Evolutionary conservation across 2,113 vertebrate species (phyloP).

Genomic region (Leucoraja erinaceus): DNA sequence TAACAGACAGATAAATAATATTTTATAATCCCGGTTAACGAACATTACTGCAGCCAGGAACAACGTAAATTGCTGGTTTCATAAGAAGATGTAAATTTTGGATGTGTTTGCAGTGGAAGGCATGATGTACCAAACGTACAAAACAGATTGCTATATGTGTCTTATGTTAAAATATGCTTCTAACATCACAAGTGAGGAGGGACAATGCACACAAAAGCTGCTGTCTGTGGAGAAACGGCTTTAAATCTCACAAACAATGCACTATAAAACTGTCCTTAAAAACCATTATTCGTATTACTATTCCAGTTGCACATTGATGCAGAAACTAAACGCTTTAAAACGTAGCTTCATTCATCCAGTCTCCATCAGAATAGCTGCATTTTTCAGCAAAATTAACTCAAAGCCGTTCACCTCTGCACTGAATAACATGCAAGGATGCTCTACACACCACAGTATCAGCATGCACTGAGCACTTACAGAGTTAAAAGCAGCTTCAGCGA

Average conservation of each 20-base stretch:
- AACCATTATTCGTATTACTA: background rate
- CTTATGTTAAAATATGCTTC: background rate
- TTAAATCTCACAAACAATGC: conserved; percentile 27
- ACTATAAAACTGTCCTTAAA: background rate
- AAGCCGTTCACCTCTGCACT: background rate
- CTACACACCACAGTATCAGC: background rate
- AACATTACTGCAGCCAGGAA: background rate
- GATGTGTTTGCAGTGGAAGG: background rate
- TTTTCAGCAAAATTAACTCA: background rate
- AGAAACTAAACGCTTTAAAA: background rate
- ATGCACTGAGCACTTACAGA: conserved; percentile 30
- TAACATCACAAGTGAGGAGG: background rate
- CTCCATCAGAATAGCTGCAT: conserved; percentile 14
- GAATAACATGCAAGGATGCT: conserved; percentile 10
- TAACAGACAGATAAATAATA: background rate
- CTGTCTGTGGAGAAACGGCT: background rate
- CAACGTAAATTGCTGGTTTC: conserved; percentile 6
- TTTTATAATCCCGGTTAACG: background rate
- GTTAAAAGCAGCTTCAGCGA: conserved; percentile 32
- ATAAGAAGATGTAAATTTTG: conserved; percentile 1
- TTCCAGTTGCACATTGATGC: background rate
- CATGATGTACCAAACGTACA: background rate
- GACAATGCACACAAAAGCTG: conserved; percentile 20
- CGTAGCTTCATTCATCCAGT: background rate
- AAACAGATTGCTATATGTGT: background rate